Evolutionary conservation across 2,888 invertebrate genomes (phyloP).

Genomic region (Callyntrura guangdongensis): DNA sequence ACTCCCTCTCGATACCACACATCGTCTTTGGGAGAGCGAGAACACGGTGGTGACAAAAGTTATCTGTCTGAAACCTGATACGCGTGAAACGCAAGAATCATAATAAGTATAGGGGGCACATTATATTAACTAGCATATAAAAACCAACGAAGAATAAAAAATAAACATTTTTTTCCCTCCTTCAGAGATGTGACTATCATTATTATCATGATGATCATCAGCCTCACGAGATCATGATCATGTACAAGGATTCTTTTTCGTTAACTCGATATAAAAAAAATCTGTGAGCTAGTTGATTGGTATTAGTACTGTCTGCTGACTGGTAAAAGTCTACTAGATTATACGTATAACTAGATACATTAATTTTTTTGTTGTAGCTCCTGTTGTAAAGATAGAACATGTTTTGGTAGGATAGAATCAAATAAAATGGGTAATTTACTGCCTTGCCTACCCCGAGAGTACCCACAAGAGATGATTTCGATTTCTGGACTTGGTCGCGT

Average conservation of each 20-base stretch:
- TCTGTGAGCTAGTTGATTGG: constrained; percentile 53
- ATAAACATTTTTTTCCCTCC: neutral
- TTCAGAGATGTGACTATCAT: constrained; percentile 6
- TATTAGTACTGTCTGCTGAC: neutral
- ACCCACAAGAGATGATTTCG: too few species aligned
- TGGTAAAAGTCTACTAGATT: constrained; percentile 3
- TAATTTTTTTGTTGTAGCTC: constrained; percentile 57
- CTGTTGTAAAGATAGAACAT: constrained; percentile 64
- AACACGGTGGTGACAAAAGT: constrained; percentile 72
- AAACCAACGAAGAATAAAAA: neutral
- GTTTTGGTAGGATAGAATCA: constrained; percentile 62
- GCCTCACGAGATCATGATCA: constrained; percentile 26
- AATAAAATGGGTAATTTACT: constrained; percentile 75
- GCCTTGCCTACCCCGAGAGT: constrained; percentile 43
- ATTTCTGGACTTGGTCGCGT: neutral
- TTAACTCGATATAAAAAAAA: constrained; percentile 44
- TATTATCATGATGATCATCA: neutral
- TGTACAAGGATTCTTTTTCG: constrained; percentile 16
- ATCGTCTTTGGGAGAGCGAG: neutral
- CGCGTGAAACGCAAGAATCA: constrained; percentile 11
- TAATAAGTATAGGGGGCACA: constrained; percentile 10
- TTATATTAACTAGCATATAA: constrained; percentile 30
- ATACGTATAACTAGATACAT: neutral
- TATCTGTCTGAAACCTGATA: constrained; percentile 64
- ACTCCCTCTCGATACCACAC: constrained; percentile 64